phyloP scores from a whole-genome alignment of 2,113 vertebrate genomes.

The Podarcis cretensis region DNA sequence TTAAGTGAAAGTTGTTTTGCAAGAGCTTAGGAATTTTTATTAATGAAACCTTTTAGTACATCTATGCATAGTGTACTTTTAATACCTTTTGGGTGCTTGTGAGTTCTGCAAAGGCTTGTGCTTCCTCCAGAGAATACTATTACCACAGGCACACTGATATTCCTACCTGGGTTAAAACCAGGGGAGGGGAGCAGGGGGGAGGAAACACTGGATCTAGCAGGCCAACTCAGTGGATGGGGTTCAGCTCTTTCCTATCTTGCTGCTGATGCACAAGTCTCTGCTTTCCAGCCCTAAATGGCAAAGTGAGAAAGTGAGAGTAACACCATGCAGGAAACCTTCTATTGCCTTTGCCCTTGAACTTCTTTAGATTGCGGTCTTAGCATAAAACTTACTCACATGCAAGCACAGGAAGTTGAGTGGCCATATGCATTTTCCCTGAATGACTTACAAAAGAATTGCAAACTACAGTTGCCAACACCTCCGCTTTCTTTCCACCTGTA shows the following conservation, averaged over 20 bases:
- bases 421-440: not conserved
- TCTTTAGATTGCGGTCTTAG: not conserved
- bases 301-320: not conserved
- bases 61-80: not conserved
- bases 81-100: not conserved
- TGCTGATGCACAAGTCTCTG: not conserved
- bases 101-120: not conserved
- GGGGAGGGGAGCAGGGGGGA: not conserved
- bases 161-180: not conserved
- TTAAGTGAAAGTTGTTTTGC: not conserved
- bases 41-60: not conserved
- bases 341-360: no score
- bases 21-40: conserved; percentile 8
- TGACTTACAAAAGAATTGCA: conserved; percentile 51
- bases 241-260: not conserved
- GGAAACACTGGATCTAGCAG: no score
- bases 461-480: conserved; percentile 28
- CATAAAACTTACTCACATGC: not conserved
- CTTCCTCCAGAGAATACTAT: not conserved
- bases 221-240: not conserved
- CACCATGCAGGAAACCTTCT: no score
- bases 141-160: not conserved
- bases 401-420: not conserved
- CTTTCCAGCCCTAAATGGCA: not conserved
- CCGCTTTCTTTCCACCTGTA: conserved; percentile 38